A percentile compares a stretch with the other conserved stretches of the same genome.
phyloP scores from a whole-genome alignment of 2,888 invertebrate species.

The Geotrupes spiniger region DNA sequence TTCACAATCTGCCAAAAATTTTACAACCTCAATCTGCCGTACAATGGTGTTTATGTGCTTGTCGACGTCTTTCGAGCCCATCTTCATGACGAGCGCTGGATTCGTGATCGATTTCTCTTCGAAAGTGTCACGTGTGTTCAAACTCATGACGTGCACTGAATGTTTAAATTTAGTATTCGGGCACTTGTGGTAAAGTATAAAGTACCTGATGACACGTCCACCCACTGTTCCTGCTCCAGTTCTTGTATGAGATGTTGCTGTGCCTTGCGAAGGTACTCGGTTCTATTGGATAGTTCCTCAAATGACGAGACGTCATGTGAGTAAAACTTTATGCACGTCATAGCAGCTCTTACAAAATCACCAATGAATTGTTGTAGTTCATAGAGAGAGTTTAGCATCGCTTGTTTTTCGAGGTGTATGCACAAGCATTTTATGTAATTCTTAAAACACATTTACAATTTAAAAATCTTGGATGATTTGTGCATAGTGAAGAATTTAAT shows the following conservation, averaged over 20 bases:
- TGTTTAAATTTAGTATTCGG: too few relatives aligned
- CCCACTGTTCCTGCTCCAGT: conserved; percentile 57
- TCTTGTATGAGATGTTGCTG: conserved; percentile 65
- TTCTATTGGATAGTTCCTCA: conserved; percentile 54
- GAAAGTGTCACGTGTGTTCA: conserved; percentile 30
- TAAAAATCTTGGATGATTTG: too few relatives aligned
- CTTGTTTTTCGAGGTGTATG: conserved; percentile 66
- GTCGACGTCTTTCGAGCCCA: conserved; percentile 69
- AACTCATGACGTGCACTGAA: conserved; percentile 29
- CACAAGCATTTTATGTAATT: conserved; percentile 69
- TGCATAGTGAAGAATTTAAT: too few relatives aligned
- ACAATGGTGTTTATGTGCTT: conserved; percentile 76
- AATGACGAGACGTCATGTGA: conserved; percentile 59
- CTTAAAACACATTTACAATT: conserved; percentile 39
- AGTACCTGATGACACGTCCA: conserved; percentile 49
- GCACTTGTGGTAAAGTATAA: neutral
- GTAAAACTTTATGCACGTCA: conserved; percentile 77
- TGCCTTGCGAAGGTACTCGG: conserved; percentile 57
- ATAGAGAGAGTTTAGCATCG: conserved; percentile 69
- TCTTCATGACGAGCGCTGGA: conserved; percentile 64
- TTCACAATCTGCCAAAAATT: conserved; percentile 68
- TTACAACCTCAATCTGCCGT: conserved; percentile 77
- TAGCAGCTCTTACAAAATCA: conserved; percentile 73
- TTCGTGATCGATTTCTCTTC: conserved; percentile 52
- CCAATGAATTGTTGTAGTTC: conserved; percentile 68